Percentiles rank a stretch among this genome's conserved stretches.
Evolutionary conservation across 2,113 vertebrate genomes (phyloP).

Genomic region (Oncorhynchus nerka): DNA sequence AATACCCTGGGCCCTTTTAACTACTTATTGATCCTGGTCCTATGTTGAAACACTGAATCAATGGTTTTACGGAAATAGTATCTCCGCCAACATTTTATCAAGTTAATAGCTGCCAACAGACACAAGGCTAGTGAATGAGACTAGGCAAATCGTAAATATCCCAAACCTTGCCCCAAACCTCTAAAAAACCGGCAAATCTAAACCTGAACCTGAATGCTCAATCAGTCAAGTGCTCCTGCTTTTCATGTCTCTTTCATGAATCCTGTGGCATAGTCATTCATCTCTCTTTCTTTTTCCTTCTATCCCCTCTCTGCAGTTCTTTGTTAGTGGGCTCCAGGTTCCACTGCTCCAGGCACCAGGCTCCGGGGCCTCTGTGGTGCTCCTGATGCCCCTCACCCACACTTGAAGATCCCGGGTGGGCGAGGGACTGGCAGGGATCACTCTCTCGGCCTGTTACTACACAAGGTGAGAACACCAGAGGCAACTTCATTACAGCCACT

Average conservation of each 20-base stretch:
- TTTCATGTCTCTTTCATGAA: not conserved
- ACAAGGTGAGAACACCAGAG: slow-evolving; percentile 78
- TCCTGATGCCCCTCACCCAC: slow-evolving; percentile 99
- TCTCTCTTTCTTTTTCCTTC: slow-evolving; percentile 18
- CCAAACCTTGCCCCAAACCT: no score
- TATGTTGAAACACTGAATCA: no score
- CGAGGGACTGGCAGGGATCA: slow-evolving; percentile 99
- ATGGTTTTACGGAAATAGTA: no score
- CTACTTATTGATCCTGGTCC: no score
- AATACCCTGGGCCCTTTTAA: no score
- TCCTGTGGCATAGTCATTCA: not conserved
- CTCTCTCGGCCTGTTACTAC: slow-evolving; percentile 89
- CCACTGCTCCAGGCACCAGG: slow-evolving; percentile 88
- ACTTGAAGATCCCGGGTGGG: slow-evolving; percentile 99
- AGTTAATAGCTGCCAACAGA: no score
- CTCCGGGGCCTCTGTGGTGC: slow-evolving; percentile 99
- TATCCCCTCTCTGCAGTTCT: slow-evolving; percentile 75
- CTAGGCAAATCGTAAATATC: no score
- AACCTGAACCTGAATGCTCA: no score
- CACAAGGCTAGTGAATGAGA: no score
- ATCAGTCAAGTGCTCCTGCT: not conserved
- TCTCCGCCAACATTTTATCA: no score
- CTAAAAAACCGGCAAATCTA: no score
- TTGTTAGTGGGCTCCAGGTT: slow-evolving; percentile 84
- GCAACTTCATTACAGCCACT: no score